A percentile compares a stretch with the other conserved stretches of the same genome.
Evolutionary conservation across 2,797 vertebrate species (phyloP).

Genomic region (Aeoliscus strigatus): DNA sequence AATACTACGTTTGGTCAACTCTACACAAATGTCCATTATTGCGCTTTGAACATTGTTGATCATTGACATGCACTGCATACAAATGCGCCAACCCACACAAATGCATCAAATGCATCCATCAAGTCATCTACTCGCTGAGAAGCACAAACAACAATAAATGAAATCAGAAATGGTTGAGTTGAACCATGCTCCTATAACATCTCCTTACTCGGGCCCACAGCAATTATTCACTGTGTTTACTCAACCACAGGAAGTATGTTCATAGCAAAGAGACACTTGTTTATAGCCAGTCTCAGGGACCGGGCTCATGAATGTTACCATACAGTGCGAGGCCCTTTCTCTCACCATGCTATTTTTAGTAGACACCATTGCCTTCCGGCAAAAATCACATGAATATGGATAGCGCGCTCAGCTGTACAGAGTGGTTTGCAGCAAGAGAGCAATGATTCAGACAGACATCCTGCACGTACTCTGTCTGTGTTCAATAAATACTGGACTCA

Average conservation of each 20-base stretch:
- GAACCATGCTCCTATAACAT: conserved; percentile 21
- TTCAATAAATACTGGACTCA: conserved; percentile 49
- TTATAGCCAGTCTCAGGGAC: conserved; percentile 64
- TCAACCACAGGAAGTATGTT: conserved; percentile 34
- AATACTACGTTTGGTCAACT: neutral
- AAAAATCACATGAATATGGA: conserved; percentile 83
- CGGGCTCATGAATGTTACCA: conserved; percentile 63
- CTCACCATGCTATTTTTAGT: conserved; percentile 80
- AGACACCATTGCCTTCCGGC: conserved; percentile 78
- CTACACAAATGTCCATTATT: neutral
- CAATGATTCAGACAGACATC: conserved; percentile 73
- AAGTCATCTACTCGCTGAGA: conserved; percentile 7
- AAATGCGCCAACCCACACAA: conserved; percentile 11
- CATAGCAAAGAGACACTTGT: conserved; percentile 58
- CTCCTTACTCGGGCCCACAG: conserved; percentile 32
- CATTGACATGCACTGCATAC: conserved; percentile 8
- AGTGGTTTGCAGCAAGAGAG: conserved; percentile 65
- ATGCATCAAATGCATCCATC: neutral
- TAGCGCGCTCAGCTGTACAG: conserved; percentile 70
- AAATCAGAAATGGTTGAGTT: conserved; percentile 15
- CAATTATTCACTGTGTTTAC: conserved; percentile 62
- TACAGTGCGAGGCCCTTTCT: conserved; percentile 72
- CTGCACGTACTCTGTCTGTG: conserved; percentile 56
- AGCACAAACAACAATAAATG: conserved; percentile 14
- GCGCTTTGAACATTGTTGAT: too few relatives aligned